Conservation (phyloP, 2,797 vertebrate genomes). For the Bradypodion pumilum region DNA sequence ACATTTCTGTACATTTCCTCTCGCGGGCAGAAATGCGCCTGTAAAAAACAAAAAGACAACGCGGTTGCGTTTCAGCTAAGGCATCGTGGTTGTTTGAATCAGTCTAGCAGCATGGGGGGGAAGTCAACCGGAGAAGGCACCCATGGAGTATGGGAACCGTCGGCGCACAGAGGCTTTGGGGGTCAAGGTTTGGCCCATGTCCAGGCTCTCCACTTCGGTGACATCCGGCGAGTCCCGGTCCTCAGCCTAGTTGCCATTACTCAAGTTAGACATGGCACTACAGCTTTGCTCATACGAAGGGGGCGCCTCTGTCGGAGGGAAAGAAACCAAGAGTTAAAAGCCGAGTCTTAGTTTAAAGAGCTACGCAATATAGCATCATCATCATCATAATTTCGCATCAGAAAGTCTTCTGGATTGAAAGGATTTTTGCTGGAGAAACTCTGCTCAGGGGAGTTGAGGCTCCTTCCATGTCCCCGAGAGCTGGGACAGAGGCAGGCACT, state of each 20-base stretch:
- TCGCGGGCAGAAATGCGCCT: not conserved
- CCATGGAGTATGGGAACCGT: not conserved
- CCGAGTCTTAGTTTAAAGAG: too few species aligned
- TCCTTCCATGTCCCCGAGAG: too few species aligned
- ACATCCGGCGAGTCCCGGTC: not conserved
- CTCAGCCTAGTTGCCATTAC: slow-evolving; percentile 69
- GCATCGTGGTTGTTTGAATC: slow-evolving; percentile 71
- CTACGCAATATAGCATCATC: too few species aligned
- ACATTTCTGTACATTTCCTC: not conserved
- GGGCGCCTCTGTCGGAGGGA: not conserved
- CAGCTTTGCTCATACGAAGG: slow-evolving; percentile 67
- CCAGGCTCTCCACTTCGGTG: too few species aligned
- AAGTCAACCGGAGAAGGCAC: slow-evolving; percentile 40
- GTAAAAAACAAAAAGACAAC: slow-evolving; percentile 18
- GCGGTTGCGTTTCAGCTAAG: slow-evolving; percentile 66
- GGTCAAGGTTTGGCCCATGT: too few species aligned
- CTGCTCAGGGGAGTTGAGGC: too few species aligned
- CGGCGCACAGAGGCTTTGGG: too few species aligned
- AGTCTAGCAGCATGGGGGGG: slow-evolving; percentile 61
- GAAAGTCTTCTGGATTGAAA: too few species aligned
- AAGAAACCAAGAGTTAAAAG: not conserved
- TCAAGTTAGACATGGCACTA: slow-evolving; percentile 80
- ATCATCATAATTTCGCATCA: too few species aligned
- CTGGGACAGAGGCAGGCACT: too few species aligned
- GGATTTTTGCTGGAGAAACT: too few species aligned